Conservation (phyloP, 2,888 invertebrate species). For the Clunio marinus region DNA sequence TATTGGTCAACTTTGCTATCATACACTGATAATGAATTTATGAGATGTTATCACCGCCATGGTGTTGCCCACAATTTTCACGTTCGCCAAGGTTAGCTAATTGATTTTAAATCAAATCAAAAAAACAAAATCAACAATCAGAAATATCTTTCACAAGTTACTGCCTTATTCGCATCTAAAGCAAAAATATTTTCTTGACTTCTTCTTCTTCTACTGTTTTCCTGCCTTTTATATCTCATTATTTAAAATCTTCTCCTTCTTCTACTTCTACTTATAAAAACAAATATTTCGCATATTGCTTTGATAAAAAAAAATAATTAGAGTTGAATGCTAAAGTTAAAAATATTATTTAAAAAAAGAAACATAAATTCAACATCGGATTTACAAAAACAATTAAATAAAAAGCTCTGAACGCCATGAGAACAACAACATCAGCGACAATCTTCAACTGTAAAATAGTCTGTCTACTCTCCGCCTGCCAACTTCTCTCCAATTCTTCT, state of each 20-base stretch:
- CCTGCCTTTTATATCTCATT: too few relatives aligned
- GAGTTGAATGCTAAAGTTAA: neutral
- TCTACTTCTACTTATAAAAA: neutral
- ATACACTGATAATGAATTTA: slow-evolving; percentile 20
- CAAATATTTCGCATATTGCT: neutral
- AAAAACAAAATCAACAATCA: slow-evolving; percentile 40
- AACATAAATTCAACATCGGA: neutral
- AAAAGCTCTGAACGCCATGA: neutral
- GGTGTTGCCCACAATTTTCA: slow-evolving; percentile 36
- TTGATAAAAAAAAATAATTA: neutral
- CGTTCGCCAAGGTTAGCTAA: slow-evolving; percentile 45
- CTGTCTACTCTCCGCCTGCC: neutral
- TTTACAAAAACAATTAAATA: neutral
- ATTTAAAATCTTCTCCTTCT: neutral
- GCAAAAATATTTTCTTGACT: neutral
- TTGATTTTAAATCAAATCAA: neutral
- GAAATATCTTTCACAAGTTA: slow-evolving; percentile 41
- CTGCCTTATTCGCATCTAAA: slow-evolving; percentile 3
- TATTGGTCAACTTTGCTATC: slow-evolving; percentile 36
- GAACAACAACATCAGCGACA: neutral
- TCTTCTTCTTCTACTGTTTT: slow-evolving; percentile 10
- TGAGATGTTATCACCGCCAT: slow-evolving; percentile 33
- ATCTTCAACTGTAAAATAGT: neutral
- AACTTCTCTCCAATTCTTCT: neutral
- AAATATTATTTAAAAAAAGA: neutral